Conservation (phyloP, 2,888 invertebrate species). For the Lordiphosa andalusiaca region DNA sequence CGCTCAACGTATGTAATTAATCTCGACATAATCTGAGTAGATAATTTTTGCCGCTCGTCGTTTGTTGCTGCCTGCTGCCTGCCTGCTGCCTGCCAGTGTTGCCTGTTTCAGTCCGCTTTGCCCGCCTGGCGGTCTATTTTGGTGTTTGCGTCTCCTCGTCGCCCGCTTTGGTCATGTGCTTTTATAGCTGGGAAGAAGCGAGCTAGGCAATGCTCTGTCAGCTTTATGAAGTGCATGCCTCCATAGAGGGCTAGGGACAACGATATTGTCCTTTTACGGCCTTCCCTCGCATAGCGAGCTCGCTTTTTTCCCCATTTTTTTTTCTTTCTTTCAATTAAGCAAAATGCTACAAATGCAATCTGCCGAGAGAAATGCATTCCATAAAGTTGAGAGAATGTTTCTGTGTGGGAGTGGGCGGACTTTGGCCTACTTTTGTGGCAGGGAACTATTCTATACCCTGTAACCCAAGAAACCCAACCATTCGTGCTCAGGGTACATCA, state of each 20-base stretch:
- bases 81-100: too few relatives aligned
- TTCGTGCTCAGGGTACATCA: neutral
- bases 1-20: conserved; percentile 78
- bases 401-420: conserved; percentile 24
- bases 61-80: conserved; percentile 23
- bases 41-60: conserved; percentile 72
- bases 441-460: conserved; percentile 36
- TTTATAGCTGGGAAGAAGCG: conserved; percentile 47
- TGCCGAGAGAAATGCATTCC: conserved; percentile 49
- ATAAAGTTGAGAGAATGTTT: conserved; percentile 51
- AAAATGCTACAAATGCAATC: conserved; percentile 55
- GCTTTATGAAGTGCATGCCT: conserved; percentile 67
- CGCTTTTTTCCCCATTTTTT: conserved; percentile 38
- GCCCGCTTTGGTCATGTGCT: conserved; percentile 65
- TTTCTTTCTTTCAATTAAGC: conserved; percentile 72
- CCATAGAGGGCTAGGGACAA: conserved; percentile 59
- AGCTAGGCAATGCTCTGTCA: conserved; percentile 43
- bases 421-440: conserved; percentile 57
- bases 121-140: conserved; percentile 52
- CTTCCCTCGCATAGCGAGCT: conserved; percentile 40
- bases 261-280: conserved; percentile 62
- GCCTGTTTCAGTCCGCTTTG: too few relatives aligned
- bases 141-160: conserved; percentile 38
- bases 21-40: conserved; percentile 80
- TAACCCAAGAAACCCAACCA: neutral